Base-by-base conservation (phyloP, 2,113 vertebrate species). In the Hippocampus zosterae region DNA sequence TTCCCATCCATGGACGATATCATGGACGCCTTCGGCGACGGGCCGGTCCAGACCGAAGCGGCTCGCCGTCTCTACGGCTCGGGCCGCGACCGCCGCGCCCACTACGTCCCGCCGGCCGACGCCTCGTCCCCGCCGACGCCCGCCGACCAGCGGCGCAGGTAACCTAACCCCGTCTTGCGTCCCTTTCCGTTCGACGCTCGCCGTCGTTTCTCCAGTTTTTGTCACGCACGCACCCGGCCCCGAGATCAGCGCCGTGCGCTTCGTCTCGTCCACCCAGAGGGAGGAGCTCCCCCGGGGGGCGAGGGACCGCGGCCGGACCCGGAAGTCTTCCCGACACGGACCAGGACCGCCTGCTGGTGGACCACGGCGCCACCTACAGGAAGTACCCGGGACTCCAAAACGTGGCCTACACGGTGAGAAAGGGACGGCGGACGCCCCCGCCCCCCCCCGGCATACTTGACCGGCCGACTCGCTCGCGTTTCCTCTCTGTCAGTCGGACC, bases 1-100 rank as follows among this genome's bases (percentile, higher is more conserved):
- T 99, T 98, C 72, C 97, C 96, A 0, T 94, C 96, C 69, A 95
- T 97, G 93, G 96, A 98, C 5, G 96, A 98, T 29, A 91, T 99
- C 71, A 90, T 92, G 90, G 90, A 92, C 62, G 94, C 94, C 1
- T 92, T 95, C 0, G 92, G 94, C 0, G 96, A 98, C 56, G 93
- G 93, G 53, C 94, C 93, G 15, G 96, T 95, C 41, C 94, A 94
- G 84, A 92, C 92, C 65, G 94, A 93, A 44, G 94, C 90, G 18
- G 94, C 94, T 0, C 95, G 95, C 80, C 91, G 95, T 4, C 94
- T 98, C 65, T 98, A 98, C 67, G 94, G 96, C 76, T 92, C 95
- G 57, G 95, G 95, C 11, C 96, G 98, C 67, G 95, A 97, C 93
- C 96, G 19, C 52, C 96, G 11, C 52, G n/a, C 42, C 10, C 11